These are phyloP conservation scores for Excalfactoria chinensis DNA, from an alignment of 2,113 vertebrate genomes.

Conservation along the genomic window DNA sequence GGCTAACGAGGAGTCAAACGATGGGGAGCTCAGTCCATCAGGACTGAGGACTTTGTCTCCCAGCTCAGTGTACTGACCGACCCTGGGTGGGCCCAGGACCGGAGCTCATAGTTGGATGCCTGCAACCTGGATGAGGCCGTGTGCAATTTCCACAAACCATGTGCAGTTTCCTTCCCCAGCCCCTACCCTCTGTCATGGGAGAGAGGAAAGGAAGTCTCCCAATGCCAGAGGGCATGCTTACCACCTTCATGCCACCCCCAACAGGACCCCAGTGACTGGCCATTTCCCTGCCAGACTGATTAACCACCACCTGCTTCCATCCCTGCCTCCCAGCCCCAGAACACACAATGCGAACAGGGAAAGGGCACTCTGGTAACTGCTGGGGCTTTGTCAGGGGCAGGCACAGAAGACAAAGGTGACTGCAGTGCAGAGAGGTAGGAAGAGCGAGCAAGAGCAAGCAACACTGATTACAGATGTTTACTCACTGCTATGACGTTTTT, in stretches of 20 bases:
- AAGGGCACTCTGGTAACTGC: background rate
- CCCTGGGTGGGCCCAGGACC: background rate
- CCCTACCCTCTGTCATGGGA: background rate
- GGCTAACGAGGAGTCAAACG: background rate
- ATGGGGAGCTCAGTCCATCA: background rate
- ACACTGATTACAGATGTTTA: background rate
- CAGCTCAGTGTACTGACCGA: background rate
- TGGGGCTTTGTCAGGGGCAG: conserved; percentile 19
- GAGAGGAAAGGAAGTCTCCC: background rate
- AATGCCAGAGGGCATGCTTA: conserved; percentile 54
- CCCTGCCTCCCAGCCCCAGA: background rate
- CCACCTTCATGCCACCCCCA: conserved; percentile 27
- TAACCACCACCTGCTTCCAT: conserved; percentile 52
- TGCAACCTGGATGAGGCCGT: background rate
- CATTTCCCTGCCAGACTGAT: conserved; percentile 47
- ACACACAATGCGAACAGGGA: background rate
- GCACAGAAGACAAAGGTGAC: background rate
- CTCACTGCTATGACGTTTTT: background rate
- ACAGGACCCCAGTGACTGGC: conserved; percentile 8
- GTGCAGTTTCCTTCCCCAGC: background rate
- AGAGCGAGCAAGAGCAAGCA: background rate
- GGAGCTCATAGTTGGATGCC: background rate
- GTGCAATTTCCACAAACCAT: background rate
- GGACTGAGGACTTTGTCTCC: background rate
- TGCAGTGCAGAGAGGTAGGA: background rate